Conservation (phyloP, 2,113 vertebrate species). For the Kobus ellipsiprymnus region DNA sequence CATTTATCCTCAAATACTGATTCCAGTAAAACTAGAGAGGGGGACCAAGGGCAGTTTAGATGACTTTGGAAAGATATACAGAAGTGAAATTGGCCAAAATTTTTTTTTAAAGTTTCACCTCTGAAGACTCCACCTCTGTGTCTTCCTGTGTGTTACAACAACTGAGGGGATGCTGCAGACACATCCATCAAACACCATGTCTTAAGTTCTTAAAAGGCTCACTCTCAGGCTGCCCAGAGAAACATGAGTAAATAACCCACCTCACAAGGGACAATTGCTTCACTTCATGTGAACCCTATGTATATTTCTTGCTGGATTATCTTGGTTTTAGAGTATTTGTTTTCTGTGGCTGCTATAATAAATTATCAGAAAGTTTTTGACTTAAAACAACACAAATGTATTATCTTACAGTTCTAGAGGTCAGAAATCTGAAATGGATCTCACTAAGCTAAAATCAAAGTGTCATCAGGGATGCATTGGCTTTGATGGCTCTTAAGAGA, state of each 20-base stretch:
- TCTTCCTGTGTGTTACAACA: background rate
- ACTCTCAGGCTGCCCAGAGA: background rate
- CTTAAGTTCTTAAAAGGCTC: background rate
- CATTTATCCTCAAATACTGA: background rate
- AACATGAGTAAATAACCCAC: background rate
- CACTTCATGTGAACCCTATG: background rate
- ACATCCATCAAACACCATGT: background rate
- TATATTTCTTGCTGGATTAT: background rate
- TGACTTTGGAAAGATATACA: background rate
- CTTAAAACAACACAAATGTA: background rate
- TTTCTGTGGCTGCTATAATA: background rate
- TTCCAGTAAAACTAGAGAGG: background rate
- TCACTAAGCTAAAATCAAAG: background rate
- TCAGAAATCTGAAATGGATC: background rate
- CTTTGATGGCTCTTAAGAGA: background rate
- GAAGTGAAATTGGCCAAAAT: background rate
- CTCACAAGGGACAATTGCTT: background rate
- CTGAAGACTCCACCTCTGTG: background rate
- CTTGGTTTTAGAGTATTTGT: background rate
- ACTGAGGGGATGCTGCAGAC: background rate
- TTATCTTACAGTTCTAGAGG: background rate
- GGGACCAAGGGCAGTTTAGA: background rate
- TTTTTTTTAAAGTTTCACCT: background rate
- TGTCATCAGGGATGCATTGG: background rate
- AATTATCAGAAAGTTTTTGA: background rate